Evolutionary conservation across 2,888 invertebrate species (phyloP), one percentile per base, ranked within the genome.

Genomic region (Tenthredo notha): DNA sequence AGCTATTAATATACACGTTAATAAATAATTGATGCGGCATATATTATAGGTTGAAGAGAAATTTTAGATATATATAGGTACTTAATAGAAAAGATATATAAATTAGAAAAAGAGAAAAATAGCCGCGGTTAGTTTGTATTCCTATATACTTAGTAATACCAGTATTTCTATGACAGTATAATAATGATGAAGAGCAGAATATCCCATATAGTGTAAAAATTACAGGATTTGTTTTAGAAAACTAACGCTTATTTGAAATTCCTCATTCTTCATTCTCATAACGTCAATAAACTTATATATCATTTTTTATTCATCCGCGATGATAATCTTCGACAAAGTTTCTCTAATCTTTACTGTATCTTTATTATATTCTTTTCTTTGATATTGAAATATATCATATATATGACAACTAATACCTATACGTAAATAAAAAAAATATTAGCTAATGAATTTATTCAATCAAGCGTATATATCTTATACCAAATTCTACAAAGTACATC

Each of bases 151-250:
- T 15, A 47, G 47, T 15, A 47, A 47, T 61, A 58, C 61, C 78
- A 58, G 78, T 37, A 29, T 65, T 80, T 80, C 58, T 9, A 58
- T 37, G 54, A 80, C 61, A 58, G 25, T 61, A 82, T 82, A 43
- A 82, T 43, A 82, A 82, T 82, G 21, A 40, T n/a, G 25, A 2
- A 25, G n/a, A 61, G 37, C 29, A 3, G 18, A 6, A 15, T 18
- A 70, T 78, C 61, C 25, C 15, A n/a, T n/a, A 3, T 18, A 2
- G n/a, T 37, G 18, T 37, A 25, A 67, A 78, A 67, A 82, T 82
- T 67, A 82, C 67, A 67, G 82, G 67, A 67, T 82, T 5, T 43
- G 21, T 18, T n/a, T 6, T 5, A 37, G 25, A 1, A 54, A n/a
- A 21, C 1, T 10, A 65, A 61, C 50, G 54, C 10, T 65, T 12